These are phyloP conservation scores for Esox masquinongy DNA, from an alignment of 2,797 vertebrate species.

Conservation along the genomic window DNA sequence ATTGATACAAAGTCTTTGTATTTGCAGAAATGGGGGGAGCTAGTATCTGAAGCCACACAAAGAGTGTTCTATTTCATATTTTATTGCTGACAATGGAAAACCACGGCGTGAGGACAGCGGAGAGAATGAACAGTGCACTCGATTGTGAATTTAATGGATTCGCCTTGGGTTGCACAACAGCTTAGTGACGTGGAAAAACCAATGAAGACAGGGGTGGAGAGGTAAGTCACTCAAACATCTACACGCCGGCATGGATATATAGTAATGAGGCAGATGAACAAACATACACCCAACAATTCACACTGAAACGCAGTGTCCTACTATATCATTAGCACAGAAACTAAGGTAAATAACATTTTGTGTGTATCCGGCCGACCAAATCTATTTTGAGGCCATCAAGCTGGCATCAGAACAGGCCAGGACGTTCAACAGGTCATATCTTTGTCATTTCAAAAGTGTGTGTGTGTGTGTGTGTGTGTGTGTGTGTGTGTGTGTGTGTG, in stretches of 20 bases:
- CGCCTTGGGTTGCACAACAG: background rate
- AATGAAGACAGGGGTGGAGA: background rate
- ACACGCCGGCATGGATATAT: constrained; percentile 12
- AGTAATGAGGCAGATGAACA: constrained; percentile 5
- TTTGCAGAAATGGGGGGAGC: background rate
- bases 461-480: background rate
- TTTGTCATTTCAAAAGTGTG: background rate
- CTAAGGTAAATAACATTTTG: constrained; percentile 6
- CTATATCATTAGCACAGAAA: constrained; percentile 33
- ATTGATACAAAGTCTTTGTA: background rate
- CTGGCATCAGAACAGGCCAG: background rate
- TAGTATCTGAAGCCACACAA: background rate
- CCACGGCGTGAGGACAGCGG: background rate
- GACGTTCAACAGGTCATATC: background rate
- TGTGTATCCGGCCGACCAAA: background rate
- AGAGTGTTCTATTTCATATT: background rate
- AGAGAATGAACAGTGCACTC: background rate
- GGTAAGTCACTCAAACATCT: background rate
- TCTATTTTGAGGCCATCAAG: background rate
- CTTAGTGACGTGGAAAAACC: background rate
- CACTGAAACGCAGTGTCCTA: constrained; percentile 15
- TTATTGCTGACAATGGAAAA: background rate
- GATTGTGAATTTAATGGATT: background rate
- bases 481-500: background rate
- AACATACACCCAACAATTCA: constrained; percentile 1